Evolutionary conservation across 2,888 invertebrate species (phyloP).

Genomic region (Diabrotica balteata): DNA sequence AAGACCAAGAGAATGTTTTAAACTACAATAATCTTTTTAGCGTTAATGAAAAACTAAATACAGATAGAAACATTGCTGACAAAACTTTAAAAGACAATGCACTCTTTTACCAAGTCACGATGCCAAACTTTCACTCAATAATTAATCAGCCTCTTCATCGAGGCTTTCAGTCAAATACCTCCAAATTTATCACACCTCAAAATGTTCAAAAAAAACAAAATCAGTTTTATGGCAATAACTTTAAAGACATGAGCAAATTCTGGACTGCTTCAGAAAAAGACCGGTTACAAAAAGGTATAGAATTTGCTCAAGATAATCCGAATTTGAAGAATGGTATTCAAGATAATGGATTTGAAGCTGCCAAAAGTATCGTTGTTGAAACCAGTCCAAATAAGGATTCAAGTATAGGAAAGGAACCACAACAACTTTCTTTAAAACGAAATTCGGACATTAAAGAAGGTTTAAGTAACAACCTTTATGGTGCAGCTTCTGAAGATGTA

Average conservation of each 20-base stretch:
- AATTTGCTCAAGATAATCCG: slow-evolving; percentile 29
- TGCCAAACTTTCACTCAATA: slow-evolving; percentile 18
- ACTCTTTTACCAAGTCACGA: slow-evolving; percentile 31
- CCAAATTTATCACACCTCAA: background rate
- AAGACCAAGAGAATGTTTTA: slow-evolving; percentile 12
- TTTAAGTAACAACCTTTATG: too few species aligned
- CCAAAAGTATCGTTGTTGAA: slow-evolving; percentile 39
- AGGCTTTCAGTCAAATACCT: too few species aligned
- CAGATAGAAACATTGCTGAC: slow-evolving; percentile 34
- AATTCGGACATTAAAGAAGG: slow-evolving; percentile 13
- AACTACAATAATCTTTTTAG: slow-evolving; percentile 36
- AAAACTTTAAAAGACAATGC: slow-evolving; percentile 19
- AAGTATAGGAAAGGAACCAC: background rate
- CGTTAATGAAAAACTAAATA: slow-evolving; percentile 39
- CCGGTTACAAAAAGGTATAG: slow-evolving; percentile 36
- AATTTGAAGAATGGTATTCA: slow-evolving; percentile 14
- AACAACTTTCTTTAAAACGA: slow-evolving; percentile 17
- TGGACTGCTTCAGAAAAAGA: slow-evolving; percentile 37
- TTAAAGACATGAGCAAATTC: slow-evolving; percentile 39
- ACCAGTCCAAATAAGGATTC: slow-evolving; percentile 4
- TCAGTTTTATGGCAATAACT: slow-evolving; percentile 32
- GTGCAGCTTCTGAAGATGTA: too few species aligned
- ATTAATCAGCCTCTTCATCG: background rate
- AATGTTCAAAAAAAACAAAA: background rate
- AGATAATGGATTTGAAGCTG: slow-evolving; percentile 38